Evolutionary conservation across 2,888 invertebrate species (phyloP).

Genomic region (Blastobasis lacticolella): DNA sequence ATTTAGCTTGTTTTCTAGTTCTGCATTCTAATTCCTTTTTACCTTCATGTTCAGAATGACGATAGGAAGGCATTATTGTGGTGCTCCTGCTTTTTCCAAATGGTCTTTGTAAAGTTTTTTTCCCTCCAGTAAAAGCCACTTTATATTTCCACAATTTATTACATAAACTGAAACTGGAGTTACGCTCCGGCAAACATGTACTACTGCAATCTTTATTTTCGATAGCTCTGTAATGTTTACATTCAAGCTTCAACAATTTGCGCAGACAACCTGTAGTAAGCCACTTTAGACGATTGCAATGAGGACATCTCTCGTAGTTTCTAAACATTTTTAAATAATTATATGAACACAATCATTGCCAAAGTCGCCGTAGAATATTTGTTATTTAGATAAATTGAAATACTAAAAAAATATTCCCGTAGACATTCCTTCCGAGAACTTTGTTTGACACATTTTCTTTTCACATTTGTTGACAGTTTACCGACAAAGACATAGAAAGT

Average conservation of each 20-base stretch:
- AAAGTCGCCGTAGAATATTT: too few species aligned
- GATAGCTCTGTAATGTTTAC: slow-evolving; percentile 66
- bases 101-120: slow-evolving; percentile 59
- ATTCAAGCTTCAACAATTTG: slow-evolving; percentile 69
- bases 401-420: too few species aligned
- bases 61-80: slow-evolving; percentile 44
- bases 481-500: too few species aligned
- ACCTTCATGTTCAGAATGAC: slow-evolving; percentile 28
- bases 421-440: too few species aligned
- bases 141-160: slow-evolving; percentile 68
- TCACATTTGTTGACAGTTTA: too few species aligned
- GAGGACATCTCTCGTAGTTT: slow-evolving; percentile 63
- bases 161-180: slow-evolving; percentile 19
- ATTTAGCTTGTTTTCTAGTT: slow-evolving; percentile 27
- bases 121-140: slow-evolving; percentile 59
- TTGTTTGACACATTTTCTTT: too few species aligned
- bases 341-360: too few species aligned
- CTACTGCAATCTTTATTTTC: slow-evolving; percentile 60
- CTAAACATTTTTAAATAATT: slow-evolving; percentile 46
- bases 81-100: slow-evolving; percentile 52
- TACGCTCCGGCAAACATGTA: slow-evolving; percentile 53
- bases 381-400: too few species aligned
- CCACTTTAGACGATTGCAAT: slow-evolving; percentile 67
- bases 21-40: slow-evolving; percentile 45
- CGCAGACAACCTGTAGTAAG: slow-evolving; percentile 63